Base-by-base conservation (phyloP, 1,140 invertebrate genomes). In the Gonioctena quinquepunctata region DNA sequence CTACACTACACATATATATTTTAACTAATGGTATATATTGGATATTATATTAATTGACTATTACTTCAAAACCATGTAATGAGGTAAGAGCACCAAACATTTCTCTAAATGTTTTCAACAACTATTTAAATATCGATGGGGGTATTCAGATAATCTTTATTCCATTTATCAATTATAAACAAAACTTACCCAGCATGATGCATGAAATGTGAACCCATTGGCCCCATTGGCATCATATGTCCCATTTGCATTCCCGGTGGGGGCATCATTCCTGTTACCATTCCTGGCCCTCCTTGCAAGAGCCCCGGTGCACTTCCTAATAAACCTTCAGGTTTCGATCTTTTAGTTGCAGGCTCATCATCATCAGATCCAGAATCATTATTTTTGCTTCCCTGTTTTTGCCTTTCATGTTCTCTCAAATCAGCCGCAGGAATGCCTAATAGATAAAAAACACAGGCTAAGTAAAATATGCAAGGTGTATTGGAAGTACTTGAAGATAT, bases 331-430 rank as follows among this genome's bases (percentile, higher is more conserved):
- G 89, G 86, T 82, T 91, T 91, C 6, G 82, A 66, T 82, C 88
- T 93, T 80, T 93, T 94, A 27, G 89, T 87, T 1, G 89, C 87
- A 1, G 92, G 91, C 80, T 93, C 92, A 82, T 94, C 93, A 81
- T 94, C 92, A 80, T 94, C 93, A 62, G 93, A 93, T 48, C 87
- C 88, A 66, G 86, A 87, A 50, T 87, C 87, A 21, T 85, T 86
- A 28, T 85, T 85, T 26, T 81, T 80, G 68, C 83, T 84, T 28
- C 87, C 89, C 84, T 89, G 87, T 84, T 93, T 93, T 81, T 95
- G 91, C 79, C 90, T 90, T 86, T 98, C 96, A 86, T 99, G 97
- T 83, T 97, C 94, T 82, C 93, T 93, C 48, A 97, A 82, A 88
- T 99, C 97, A 79, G 94, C 94, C 71, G 94, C 90, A 21, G 98